Evolutionary conservation across 92 coral and sea anemone genomes (phyloP), one percentile per base, ranked within the genome.

Genomic region (Plumapathes pennacea): DNA sequence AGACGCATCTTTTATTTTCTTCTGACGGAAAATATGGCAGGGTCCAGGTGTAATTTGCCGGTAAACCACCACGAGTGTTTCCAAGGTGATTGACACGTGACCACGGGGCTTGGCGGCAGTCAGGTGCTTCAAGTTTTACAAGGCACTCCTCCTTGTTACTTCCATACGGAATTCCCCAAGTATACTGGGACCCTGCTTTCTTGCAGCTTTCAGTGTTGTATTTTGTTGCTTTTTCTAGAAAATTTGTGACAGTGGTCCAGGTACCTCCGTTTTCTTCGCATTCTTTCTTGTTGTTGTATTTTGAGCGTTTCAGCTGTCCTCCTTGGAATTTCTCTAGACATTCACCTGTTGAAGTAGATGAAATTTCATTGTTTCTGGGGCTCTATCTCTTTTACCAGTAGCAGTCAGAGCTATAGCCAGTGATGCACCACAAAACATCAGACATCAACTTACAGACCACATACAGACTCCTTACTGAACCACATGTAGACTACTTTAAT

Each of bases 11-110:
- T 7, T 84, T 80, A 40, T 74, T 80, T 19, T 84, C 52, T 24
- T 73, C 68, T 30, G 94, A 80, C 9, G 96, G 96, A 42, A 88
- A 82, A 48, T 48, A 38, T 2, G 98, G 98, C 3, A 92, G 50
- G 6, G 78, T 70, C 98, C 98, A 92, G 0, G 85, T 86, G 48
- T 89, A 92, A 38, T 62, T 89, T 13, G 89, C 85, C 15, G 90
- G 78, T 13, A 76, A 77, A 29, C 88, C 92, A 11, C 73, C 94
- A 11, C 85, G 69, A 0, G 89, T 89, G 50, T 92, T 88, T 17
- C 98, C 98, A 72, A 92, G 96, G 69, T 92, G 98, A 76, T 92
- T 92, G 34, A 75, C 85, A 27, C 98, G 67, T 5, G 96, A 43
- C 86, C 91, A 84, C 0, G 76, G 82, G 21, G 94, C 94, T 22